Base-by-base conservation (phyloP, 2,797 vertebrate species). In the Myotis planiceps region DNA sequence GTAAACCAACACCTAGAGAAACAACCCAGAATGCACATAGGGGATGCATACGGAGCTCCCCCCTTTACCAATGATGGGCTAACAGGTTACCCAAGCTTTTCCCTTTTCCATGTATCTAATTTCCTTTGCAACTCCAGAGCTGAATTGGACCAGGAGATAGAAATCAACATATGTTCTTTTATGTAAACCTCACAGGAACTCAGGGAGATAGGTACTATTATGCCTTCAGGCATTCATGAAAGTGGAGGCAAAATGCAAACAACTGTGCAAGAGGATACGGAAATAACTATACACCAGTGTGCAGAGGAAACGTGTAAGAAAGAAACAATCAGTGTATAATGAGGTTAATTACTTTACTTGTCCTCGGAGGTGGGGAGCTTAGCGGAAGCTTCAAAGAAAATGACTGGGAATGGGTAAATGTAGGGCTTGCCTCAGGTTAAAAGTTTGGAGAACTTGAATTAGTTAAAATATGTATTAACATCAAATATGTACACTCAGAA, bases 161-260 rank as follows among this genome's bases (percentile, higher is more conserved):
- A 12, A 95, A 68, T 55, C 65, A 80, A 51, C 88, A 86, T 88
- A 97, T 74, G 81, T 68, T 96, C 29, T 92, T 95, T 79, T 66
- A 55, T 51, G 92, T 75, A 96, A 96, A 91, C 58, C 37, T 92
- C 76, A 65, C 23, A 76, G 86, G 89, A 87, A 93, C 63, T 84
- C 63, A 53, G 60, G 27, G n/a, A 63, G 72, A 68, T 86, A 94
- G 87, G 29, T 66, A 42, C 81, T 68, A 95, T 69, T 85, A 66
- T 49, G 47, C 90, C 92, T 93, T 74, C 49, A 96, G 94, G 80
- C 83, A 94, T 79, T 96, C 27, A 21, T 37, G 65, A 94, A 97
- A 88, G 72, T 74, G 71, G 72, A 90, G 27, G 80, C 76, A 87
- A 87, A 95, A 92, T 63, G 12, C 34, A 80, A 81, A 82, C 80